phyloP scores from a whole-genome alignment of 2,888 invertebrate genomes.

The Mermis nigrescens region DNA sequence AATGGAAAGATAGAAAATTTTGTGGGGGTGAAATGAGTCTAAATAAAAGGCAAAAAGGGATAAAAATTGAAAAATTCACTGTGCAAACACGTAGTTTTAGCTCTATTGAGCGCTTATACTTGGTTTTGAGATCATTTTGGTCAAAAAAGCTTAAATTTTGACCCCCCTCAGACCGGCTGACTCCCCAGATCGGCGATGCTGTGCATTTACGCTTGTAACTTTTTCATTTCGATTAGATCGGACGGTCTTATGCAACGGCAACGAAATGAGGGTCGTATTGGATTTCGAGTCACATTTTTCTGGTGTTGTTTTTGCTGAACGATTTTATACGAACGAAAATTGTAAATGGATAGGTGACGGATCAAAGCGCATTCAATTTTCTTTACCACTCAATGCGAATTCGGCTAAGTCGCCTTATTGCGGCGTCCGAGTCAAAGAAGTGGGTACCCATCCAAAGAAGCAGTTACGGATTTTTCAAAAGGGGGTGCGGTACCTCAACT shows the following conservation, averaged over 20 bases:
- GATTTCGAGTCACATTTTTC: slow-evolving; percentile 17
- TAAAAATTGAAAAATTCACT: background rate
- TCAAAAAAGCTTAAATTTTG: too few relatives aligned
- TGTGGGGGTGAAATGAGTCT: too few relatives aligned
- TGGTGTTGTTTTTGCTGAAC: slow-evolving; percentile 22
- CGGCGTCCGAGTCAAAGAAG: slow-evolving; percentile 9
- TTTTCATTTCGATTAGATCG: slow-evolving; percentile 15
- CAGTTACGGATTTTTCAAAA: too few relatives aligned
- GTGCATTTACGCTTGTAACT: background rate
- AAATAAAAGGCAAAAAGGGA: too few relatives aligned
- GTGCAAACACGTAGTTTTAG: background rate
- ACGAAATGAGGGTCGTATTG: slow-evolving; percentile 19
- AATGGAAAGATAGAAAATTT: too few relatives aligned
- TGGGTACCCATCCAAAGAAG: too few relatives aligned
- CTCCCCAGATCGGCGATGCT: too few relatives aligned
- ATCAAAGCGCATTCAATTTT: slow-evolving; percentile 15
- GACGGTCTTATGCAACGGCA: slow-evolving; percentile 19
- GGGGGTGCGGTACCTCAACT: too few relatives aligned
- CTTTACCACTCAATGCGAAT: slow-evolving; percentile 18
- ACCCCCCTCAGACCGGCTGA: too few relatives aligned
- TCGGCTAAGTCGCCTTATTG: slow-evolving; percentile 13
- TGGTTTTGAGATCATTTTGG: too few relatives aligned
- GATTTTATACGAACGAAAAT: slow-evolving; percentile 11
- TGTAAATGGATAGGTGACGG: slow-evolving; percentile 19
- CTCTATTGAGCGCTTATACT: too few relatives aligned